Conservation (phyloP, 2,888 invertebrate species). For the Hartigia nigra region DNA sequence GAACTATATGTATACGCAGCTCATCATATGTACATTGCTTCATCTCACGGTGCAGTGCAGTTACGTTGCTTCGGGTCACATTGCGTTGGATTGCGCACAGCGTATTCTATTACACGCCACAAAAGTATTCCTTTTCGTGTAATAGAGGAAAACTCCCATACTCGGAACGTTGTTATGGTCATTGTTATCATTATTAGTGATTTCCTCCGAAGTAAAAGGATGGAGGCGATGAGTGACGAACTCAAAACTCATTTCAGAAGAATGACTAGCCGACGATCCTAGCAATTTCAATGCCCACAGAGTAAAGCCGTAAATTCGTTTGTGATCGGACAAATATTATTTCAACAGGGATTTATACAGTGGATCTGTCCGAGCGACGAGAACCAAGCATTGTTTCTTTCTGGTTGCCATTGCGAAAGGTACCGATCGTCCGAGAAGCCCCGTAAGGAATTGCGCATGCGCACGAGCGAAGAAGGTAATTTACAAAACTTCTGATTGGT, state of each 20-base stretch:
- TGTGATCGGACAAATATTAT: conserved; percentile 50
- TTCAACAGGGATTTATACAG: conserved; percentile 55
- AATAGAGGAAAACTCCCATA: neutral
- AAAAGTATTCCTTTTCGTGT: neutral
- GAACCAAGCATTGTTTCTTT: conserved; percentile 29
- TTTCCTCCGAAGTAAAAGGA: neutral
- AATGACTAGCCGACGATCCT: neutral
- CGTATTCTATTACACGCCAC: neutral
- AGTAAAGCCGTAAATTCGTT: neutral
- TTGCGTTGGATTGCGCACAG: neutral
- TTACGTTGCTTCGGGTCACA: neutral
- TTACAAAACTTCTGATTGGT: neutral
- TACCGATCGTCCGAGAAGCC: neutral
- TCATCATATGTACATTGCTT: neutral
- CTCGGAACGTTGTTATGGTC: neutral
- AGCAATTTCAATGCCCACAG: neutral
- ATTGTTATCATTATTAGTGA: neutral
- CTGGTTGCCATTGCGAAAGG: neutral
- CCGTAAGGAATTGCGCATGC: neutral
- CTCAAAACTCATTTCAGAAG: neutral
- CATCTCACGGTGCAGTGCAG: neutral
- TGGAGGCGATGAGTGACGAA: neutral
- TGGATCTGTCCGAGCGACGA: conserved; percentile 48
- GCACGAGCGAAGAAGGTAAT: neutral
- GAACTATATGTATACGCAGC: neutral